Evolutionary conservation across 2,113 vertebrate genomes (phyloP), one percentile per base, ranked within the genome.

Genomic region (Amazona vittata): DNA sequence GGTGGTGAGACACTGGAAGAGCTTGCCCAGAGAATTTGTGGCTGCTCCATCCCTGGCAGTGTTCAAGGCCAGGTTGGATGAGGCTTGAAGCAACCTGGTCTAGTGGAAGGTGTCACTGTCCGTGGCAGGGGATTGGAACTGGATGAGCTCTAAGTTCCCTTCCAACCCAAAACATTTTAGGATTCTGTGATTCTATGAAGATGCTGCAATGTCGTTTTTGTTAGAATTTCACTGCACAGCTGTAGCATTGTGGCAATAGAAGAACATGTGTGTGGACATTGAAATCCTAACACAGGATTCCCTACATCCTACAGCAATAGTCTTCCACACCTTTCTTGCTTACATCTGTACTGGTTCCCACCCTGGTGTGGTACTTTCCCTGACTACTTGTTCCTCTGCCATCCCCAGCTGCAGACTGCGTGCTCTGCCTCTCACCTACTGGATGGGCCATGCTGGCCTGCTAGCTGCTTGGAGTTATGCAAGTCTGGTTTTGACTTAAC

Each of bases 341-440:
- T 13, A 3, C 0, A 3, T 20, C 0, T 0, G 10, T 41, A 19
- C 29, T n/a, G 3, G 25, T 20, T 69, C 9, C 28, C 15, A 63
- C 7, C 1, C 0, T 25, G 28, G 5, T 83, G 14, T 18, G 20
- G 28, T 19, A 9, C 39, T 37, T 79, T 74, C 55, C 46, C 24
- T 21, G 26, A 18, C 15, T 69, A 1, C 47, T 57, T 57, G 55
- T 67, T 70, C 31, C 18, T 88, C 46, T 87, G 29, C 44, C 22
- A 28, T 24, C 26, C 12, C n/a, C 20, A 3, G 9, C 41, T 62
- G 49, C 53, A 74, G 39, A 1, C 12, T 14, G 68, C n/a, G 6
- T 33, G 3, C 49, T 31, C 29, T 46, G 33, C 47, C 53, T 39
- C 60, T 44, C 16, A 7, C 11, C 49, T 65, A 35, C 47, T 63